phyloP scores from a whole-genome alignment of 2,797 vertebrate species.

The Anableps anableps region DNA sequence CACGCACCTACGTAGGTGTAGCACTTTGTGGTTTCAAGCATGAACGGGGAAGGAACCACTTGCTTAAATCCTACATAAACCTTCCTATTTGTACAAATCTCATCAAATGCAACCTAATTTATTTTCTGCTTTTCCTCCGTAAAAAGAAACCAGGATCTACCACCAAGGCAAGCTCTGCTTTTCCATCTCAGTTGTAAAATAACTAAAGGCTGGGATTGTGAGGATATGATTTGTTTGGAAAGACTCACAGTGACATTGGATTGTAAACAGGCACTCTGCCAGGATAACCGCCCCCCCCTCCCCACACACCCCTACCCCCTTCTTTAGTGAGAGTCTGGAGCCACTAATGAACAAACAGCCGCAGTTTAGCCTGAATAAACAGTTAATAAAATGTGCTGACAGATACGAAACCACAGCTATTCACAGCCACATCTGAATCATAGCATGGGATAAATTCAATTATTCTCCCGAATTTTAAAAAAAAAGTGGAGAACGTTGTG shows the following conservation, averaged over 20 bases:
- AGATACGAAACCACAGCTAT: constrained; percentile 38
- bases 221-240: constrained; percentile 58
- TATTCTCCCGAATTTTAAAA: constrained; percentile 30
- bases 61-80: constrained; percentile 39
- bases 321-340: constrained; percentile 46
- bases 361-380: constrained; percentile 65
- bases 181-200: constrained; percentile 32
- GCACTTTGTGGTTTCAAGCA: constrained; percentile 23
- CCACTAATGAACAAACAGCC: constrained; percentile 64
- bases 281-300: constrained; percentile 43
- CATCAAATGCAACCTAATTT: constrained; percentile 25
- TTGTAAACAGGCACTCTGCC: constrained; percentile 50
- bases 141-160: constrained; percentile 40
- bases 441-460: neutral
- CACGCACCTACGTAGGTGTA: neutral
- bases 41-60: constrained; percentile 16
- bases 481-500: neutral
- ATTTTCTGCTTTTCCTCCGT: constrained; percentile 18
- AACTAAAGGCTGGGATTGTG: constrained; percentile 25
- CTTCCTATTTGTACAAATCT: constrained; percentile 44
- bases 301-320: too few species aligned
- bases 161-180: constrained; percentile 16
- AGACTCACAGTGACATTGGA: constrained; percentile 49
- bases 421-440: constrained; percentile 13
- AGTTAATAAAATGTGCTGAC: constrained; percentile 71